phyloP scores from a whole-genome alignment of 2,888 invertebrate species.

The Lordiphosa andalusiaca region DNA sequence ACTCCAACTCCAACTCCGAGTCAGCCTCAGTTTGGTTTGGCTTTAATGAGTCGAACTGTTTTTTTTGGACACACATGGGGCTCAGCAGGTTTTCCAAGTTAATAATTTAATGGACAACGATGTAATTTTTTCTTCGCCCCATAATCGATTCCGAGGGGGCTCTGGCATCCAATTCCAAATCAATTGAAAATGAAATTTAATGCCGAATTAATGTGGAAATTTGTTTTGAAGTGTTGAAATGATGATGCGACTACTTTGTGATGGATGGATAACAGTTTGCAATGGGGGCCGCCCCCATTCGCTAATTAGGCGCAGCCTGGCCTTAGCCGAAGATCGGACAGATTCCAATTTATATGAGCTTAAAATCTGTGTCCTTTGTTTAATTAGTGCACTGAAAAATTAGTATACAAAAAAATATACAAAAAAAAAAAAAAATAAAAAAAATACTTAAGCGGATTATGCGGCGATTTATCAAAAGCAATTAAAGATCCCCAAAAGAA shows the following conservation, averaged over 20 bases:
- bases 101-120: slow-evolving; percentile 70
- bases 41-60: slow-evolving; percentile 49
- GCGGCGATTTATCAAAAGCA: slow-evolving; percentile 74
- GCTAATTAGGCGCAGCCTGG: slow-evolving; percentile 47
- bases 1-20: slow-evolving; percentile 9
- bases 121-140: slow-evolving; percentile 59
- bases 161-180: slow-evolving; percentile 31
- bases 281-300: slow-evolving; percentile 40
- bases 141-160: slow-evolving; percentile 34
- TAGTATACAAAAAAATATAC: slow-evolving; percentile 34
- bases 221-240: slow-evolving; percentile 51
- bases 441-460: slow-evolving; percentile 67
- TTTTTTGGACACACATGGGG: slow-evolving; percentile 27
- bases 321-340: slow-evolving; percentile 27
- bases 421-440: no score
- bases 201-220: slow-evolving; percentile 63
- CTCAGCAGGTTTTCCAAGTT: slow-evolving; percentile 68
- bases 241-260: slow-evolving; percentile 38
- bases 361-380: slow-evolving; percentile 64
- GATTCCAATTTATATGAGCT: slow-evolving; percentile 60
- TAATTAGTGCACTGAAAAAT: slow-evolving; percentile 69
- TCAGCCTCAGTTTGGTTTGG: slow-evolving; percentile 25
- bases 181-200: slow-evolving; percentile 64
- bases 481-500: slow-evolving; percentile 57
- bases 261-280: slow-evolving; percentile 26